Conservation (phyloP, 2,113 vertebrate genomes). For the Bambusicola thoracicus region DNA sequence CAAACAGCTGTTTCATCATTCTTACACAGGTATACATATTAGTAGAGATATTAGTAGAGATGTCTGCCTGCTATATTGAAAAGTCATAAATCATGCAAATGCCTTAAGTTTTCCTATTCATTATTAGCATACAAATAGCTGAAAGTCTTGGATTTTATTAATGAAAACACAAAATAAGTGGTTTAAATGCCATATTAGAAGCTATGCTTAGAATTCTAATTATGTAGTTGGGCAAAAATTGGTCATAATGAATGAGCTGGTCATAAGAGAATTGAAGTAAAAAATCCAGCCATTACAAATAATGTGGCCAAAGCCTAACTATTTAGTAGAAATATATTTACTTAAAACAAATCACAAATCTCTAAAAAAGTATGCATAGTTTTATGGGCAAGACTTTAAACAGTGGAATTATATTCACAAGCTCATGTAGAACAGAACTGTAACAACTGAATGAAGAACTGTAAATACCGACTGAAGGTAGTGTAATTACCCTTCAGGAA, state of each 20-base stretch:
- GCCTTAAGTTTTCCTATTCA: background rate
- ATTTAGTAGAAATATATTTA: background rate
- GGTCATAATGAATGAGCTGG: background rate
- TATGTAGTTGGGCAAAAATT: background rate
- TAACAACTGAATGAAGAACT: fast-evolving
- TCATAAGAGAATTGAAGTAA: background rate
- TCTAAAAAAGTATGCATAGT: background rate
- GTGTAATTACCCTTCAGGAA: background rate
- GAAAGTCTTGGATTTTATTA: background rate
- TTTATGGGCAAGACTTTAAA: background rate
- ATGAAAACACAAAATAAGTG: background rate
- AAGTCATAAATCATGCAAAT: background rate
- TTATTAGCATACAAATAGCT: background rate
- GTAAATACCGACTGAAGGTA: fast-evolving
- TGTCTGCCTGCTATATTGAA: background rate
- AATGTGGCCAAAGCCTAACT: background rate
- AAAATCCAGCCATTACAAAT: background rate
- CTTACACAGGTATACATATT: background rate
- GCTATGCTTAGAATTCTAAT: background rate
- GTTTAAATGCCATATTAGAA: background rate
- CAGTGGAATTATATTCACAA: background rate
- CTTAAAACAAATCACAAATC: background rate
- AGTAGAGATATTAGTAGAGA: background rate
- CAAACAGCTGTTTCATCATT: background rate
- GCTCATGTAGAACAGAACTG: background rate